Conservation (phyloP, 2,888 invertebrate species). For the Agonopterix arenella region DNA sequence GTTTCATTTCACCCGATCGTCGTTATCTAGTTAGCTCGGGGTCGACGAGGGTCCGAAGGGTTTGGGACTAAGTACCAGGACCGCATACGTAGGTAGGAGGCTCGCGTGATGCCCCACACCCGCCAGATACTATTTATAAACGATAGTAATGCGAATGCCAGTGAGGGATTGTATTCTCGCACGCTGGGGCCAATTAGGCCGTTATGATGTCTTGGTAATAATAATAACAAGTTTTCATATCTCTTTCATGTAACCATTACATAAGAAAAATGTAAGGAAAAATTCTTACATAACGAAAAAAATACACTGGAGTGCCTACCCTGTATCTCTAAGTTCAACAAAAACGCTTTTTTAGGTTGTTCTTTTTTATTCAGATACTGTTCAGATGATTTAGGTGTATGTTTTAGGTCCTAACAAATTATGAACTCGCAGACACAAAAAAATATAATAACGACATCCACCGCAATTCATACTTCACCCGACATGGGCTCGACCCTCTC, state of each 20-base stretch:
- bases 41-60: conserved; percentile 72
- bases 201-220: conserved; percentile 44
- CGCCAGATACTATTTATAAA: conserved; percentile 46
- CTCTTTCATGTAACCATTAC: conserved; percentile 13
- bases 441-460: conserved; percentile 23
- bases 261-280: not conserved
- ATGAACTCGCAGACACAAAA: conserved; percentile 10
- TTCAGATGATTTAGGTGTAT: not conserved
- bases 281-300: not conserved
- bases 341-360: not conserved
- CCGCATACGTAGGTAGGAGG: conserved; percentile 48
- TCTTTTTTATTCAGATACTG: not conserved
- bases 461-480: conserved; percentile 29
- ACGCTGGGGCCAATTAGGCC: conserved; percentile 56
- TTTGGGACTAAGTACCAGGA: conserved; percentile 53
- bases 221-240: conserved; percentile 21
- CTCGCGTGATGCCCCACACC: conserved; percentile 45
- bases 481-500: conserved; percentile 17
- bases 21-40: conserved; percentile 72
- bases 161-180: conserved; percentile 56
- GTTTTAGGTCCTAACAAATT: conserved; percentile 1
- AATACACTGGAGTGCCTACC: not conserved
- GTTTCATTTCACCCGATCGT: conserved; percentile 66
- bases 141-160: conserved; percentile 42
- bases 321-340: not conserved